phyloP scores from a whole-genome alignment of 2,797 vertebrate genomes.

The Darevskia nairensis region DNA sequence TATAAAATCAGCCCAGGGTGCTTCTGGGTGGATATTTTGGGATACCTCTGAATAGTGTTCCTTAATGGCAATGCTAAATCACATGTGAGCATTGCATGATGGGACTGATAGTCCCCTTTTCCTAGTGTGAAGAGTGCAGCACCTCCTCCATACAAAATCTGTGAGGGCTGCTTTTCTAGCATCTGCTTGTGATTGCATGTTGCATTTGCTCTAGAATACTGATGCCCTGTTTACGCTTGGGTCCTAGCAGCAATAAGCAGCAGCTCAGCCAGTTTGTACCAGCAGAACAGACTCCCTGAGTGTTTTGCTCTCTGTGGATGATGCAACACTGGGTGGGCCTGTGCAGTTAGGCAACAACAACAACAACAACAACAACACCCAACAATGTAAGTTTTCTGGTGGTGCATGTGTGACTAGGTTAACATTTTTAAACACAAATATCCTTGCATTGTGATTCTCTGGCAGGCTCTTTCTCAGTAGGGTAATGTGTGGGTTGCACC shows the following conservation, averaged over 20 bases:
- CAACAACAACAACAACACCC: no score
- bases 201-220: conserved; percentile 1
- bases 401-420: not conserved
- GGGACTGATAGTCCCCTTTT: not conserved
- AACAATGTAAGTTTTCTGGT: not conserved
- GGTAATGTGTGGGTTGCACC: not conserved
- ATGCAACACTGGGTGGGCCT: not conserved
- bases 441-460: not conserved
- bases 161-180: not conserved
- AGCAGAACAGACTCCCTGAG: not conserved
- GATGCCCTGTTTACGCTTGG: not conserved
- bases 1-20: not conserved
- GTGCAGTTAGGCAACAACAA: not conserved
- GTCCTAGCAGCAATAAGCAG: not conserved
- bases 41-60: not conserved
- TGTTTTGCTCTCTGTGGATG: not conserved
- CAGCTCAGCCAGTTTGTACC: not conserved
- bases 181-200: not conserved
- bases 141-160: not conserved
- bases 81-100: no score
- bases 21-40: not conserved
- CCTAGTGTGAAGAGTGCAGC: not conserved
- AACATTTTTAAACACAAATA: not conserved
- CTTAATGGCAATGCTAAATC: not conserved
- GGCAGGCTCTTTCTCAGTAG: not conserved